A percentile compares a stretch with the other conserved stretches of the same genome.
phyloP scores from a whole-genome alignment of 1,140 invertebrate genomes.

The Bilobella aurantiaca region DNA sequence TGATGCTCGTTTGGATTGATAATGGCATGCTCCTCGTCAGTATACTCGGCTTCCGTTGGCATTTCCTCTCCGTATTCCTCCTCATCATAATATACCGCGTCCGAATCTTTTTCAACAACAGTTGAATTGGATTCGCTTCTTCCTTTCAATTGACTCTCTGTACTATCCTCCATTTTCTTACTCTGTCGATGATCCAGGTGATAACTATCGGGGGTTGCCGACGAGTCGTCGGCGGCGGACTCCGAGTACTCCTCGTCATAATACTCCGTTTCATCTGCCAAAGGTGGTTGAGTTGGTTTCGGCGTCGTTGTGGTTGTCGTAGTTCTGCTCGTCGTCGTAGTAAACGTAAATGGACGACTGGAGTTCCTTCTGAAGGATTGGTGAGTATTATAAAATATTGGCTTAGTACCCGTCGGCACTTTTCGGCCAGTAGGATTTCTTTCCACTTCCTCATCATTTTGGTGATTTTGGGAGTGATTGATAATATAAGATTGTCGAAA shows the following conservation, averaged over 20 bases:
- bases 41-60: slow-evolving; percentile 22
- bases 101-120: no score
- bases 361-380: slow-evolving; percentile 9
- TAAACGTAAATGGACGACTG: neutral
- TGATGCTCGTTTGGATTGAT: slow-evolving; percentile 30
- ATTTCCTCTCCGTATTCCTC: slow-evolving; percentile 16
- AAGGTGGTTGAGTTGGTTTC: slow-evolving; percentile 11
- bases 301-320: slow-evolving; percentile 16
- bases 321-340: slow-evolving; percentile 12
- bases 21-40: slow-evolving; percentile 22
- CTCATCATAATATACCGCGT: slow-evolving; percentile 28
- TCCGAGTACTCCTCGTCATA: slow-evolving; percentile 26
- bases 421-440: slow-evolving; percentile 27
- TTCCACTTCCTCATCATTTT: neutral
- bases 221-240: slow-evolving; percentile 6
- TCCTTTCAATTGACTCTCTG: neutral
- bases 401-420: slow-evolving; percentile 32
- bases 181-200: neutral
- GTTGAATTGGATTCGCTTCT: no score
- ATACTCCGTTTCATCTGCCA: slow-evolving; percentile 29
- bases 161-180: neutral
- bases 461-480: slow-evolving; percentile 22
- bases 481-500: slow-evolving; percentile 27
- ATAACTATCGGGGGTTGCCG: neutral
- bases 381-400: slow-evolving; percentile 18